These are phyloP conservation scores for Celastrina argiolus DNA, from an alignment of 2,888 invertebrate species.

Conservation along the genomic window DNA sequence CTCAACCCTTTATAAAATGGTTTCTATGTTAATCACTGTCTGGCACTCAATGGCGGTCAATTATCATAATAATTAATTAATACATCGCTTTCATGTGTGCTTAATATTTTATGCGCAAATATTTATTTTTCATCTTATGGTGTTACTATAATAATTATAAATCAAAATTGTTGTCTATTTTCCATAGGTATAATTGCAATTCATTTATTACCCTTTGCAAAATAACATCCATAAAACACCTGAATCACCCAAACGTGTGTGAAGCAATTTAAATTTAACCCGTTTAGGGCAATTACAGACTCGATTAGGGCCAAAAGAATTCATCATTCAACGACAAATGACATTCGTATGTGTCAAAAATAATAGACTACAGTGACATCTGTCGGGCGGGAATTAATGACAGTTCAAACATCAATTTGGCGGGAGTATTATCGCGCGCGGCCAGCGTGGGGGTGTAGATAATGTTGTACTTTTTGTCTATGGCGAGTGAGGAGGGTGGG, in stretches of 20 bases:
- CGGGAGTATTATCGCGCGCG: conserved; percentile 58
- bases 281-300: conserved; percentile 19
- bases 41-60: too few relatives aligned
- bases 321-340: conserved; percentile 63
- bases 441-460: conserved; percentile 50
- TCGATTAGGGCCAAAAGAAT: conserved; percentile 36
- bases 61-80: too few relatives aligned
- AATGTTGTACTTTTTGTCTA: conserved; percentile 40
- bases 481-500: not conserved
- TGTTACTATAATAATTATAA: too few relatives aligned
- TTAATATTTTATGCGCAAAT: too few relatives aligned
- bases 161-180: too few relatives aligned
- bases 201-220: not conserved
- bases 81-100: too few relatives aligned
- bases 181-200: not conserved
- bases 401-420: conserved; percentile 74
- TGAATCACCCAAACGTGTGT: not conserved
- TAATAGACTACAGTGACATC: conserved; percentile 71
- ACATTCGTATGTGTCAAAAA: conserved; percentile 71
- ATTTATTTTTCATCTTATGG: too few relatives aligned
- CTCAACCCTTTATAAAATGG: too few relatives aligned
- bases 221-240: not conserved
- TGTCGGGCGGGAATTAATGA: conserved; percentile 69
- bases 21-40: too few relatives aligned
- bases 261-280: not conserved